These are phyloP conservation scores for Tachycineta bicolor DNA, from an alignment of 2,113 vertebrate genomes.

Conservation along the genomic window DNA sequence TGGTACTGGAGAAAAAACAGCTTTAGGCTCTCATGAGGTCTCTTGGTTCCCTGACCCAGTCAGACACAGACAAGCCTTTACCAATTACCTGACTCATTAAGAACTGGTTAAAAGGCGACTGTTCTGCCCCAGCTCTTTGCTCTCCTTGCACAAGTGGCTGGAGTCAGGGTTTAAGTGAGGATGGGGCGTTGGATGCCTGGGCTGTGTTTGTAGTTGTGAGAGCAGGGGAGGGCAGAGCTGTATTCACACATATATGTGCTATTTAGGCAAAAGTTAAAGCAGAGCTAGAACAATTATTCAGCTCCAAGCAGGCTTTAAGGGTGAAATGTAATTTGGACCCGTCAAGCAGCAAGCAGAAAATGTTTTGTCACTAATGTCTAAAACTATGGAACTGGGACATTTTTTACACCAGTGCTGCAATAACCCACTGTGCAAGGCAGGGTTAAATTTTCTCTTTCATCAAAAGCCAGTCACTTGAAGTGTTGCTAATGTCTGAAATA, in stretches of 20 bases:
- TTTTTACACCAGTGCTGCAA: background rate
- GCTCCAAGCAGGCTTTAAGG: background rate
- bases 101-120: background rate
- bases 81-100: background rate
- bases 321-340: background rate
- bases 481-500: constrained; percentile 30
- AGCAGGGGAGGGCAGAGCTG: background rate
- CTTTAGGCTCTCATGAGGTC: background rate
- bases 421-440: background rate
- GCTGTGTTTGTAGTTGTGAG: background rate
- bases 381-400: background rate
- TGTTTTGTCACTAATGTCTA: background rate
- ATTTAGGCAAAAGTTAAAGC: background rate
- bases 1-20: background rate
- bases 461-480: background rate
- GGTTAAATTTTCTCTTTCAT: constrained; percentile 46
- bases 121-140: background rate
- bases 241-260: background rate
- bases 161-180: background rate
- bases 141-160: background rate
- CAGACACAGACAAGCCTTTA: background rate
- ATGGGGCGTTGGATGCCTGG: background rate
- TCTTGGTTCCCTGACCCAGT: background rate
- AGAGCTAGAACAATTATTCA: background rate
- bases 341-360: background rate